phyloP scores from a whole-genome alignment of 2,888 invertebrate genomes.

The Papilio elwesi region DNA sequence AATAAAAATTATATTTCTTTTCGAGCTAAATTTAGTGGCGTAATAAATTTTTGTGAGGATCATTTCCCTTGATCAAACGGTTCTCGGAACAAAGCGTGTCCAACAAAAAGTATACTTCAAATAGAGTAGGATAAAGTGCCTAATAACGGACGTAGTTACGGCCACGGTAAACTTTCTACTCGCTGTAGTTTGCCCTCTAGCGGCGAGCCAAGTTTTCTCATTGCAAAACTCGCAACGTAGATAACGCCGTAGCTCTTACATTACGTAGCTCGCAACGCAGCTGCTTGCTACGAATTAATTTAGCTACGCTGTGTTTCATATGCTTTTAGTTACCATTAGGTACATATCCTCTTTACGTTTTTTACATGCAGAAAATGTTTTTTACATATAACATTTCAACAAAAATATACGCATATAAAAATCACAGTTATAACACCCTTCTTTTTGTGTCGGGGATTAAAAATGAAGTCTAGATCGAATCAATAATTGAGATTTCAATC shows the following conservation, averaged over 20 bases:
- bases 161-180: conserved; percentile 17
- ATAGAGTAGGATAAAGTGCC: conserved; percentile 32
- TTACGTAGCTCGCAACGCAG: background rate
- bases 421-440: too few species aligned
- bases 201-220: conserved; percentile 24
- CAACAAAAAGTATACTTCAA: conserved; percentile 19
- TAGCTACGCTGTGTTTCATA: background rate
- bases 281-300: conserved; percentile 1
- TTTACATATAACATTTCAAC: too few species aligned
- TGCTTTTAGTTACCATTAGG: background rate
- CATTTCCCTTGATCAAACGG: background rate
- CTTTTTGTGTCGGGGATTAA: too few species aligned
- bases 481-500: background rate
- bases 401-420: too few species aligned
- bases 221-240: conserved; percentile 10
- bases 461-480: too few species aligned
- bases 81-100: conserved; percentile 11
- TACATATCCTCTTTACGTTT: too few species aligned
- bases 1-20: too few species aligned
- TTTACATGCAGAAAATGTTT: too few species aligned
- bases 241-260: background rate
- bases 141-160: conserved; percentile 26
- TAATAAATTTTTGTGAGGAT: conserved; percentile 17
- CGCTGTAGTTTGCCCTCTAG: conserved; percentile 7
- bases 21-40: background rate